Evolutionary conservation across 2,888 invertebrate species (phyloP).

Genomic region (Alcis repandata): DNA sequence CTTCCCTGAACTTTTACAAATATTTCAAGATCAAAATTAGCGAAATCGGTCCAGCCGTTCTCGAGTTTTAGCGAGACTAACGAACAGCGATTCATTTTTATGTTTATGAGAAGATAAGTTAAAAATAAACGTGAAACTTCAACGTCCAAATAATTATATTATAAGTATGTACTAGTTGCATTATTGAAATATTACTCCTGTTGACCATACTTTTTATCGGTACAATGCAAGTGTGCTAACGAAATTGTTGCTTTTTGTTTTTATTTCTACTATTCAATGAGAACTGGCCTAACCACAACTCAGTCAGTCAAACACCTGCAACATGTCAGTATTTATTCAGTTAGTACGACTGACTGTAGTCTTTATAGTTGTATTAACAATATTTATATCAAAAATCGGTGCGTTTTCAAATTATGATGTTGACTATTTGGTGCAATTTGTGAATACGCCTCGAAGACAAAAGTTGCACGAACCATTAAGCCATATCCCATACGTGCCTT

Average conservation of each 20-base stretch:
- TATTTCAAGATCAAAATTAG: too few relatives aligned
- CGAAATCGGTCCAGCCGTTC: too few relatives aligned
- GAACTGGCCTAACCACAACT: not conserved
- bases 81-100: too few relatives aligned
- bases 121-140: conserved; percentile 11
- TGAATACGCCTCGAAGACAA: not conserved
- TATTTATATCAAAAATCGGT: not conserved
- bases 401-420: not conserved
- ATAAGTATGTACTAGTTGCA: not conserved
- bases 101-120: conserved; percentile 3
- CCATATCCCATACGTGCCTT: too few relatives aligned
- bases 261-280: conserved; percentile 11
- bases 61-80: too few relatives aligned
- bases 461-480: not conserved
- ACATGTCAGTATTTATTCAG: conserved; percentile 15
- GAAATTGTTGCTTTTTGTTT: conserved; percentile 14
- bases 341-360: not conserved
- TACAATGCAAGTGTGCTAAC: conserved; percentile 16
- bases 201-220: conserved; percentile 21
- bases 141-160: conserved; percentile 13
- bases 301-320: conserved; percentile 2
- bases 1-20: too few relatives aligned
- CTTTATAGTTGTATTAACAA: not conserved
- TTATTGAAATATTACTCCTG: conserved; percentile 18
- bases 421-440: not conserved